A percentile compares a stretch with the other conserved stretches of the same genome.
These are phyloP conservation scores for Podarcis raffonei DNA, from an alignment of 2,113 vertebrate genomes.

Conservation along the genomic window DNA sequence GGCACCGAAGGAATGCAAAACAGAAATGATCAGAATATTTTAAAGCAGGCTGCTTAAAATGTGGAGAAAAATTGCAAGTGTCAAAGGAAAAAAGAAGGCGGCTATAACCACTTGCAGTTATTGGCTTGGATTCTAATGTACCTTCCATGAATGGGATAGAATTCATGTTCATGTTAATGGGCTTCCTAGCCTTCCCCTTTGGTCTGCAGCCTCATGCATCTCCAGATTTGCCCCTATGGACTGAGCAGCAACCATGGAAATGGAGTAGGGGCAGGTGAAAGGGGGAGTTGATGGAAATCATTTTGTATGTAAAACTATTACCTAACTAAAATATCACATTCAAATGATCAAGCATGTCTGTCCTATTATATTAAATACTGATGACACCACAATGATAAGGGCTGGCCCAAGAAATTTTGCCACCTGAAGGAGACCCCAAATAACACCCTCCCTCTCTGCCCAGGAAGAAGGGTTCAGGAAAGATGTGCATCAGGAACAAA, in stretches of 20 bases:
- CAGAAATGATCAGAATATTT: slow-evolving; percentile 23
- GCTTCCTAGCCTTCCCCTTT: not conserved
- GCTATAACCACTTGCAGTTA: not conserved
- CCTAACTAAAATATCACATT: not conserved
- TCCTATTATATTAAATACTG: not conserved
- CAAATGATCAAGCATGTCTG: not conserved
- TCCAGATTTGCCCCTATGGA: not conserved
- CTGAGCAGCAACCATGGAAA: not conserved
- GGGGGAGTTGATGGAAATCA: not conserved
- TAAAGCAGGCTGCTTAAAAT: not conserved
- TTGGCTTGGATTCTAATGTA: not conserved
- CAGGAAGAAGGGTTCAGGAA: no score
- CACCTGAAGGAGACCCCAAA: no score
- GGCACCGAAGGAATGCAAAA: slow-evolving; percentile 37
- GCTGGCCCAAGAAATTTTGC: no score
- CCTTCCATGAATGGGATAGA: not conserved
- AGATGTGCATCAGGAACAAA: no score
- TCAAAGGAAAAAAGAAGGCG: slow-evolving; percentile 1
- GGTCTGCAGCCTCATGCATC: not conserved
- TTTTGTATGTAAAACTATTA: not conserved
- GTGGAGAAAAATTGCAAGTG: not conserved
- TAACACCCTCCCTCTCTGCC: no score
- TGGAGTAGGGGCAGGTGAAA: not conserved
- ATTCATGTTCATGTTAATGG: not conserved
- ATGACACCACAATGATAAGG: not conserved